A percentile compares a stretch with the other conserved stretches of the same genome.
Evolutionary conservation across 2,888 invertebrate genomes (phyloP).

Genomic region (Synergus gifuensis): DNA sequence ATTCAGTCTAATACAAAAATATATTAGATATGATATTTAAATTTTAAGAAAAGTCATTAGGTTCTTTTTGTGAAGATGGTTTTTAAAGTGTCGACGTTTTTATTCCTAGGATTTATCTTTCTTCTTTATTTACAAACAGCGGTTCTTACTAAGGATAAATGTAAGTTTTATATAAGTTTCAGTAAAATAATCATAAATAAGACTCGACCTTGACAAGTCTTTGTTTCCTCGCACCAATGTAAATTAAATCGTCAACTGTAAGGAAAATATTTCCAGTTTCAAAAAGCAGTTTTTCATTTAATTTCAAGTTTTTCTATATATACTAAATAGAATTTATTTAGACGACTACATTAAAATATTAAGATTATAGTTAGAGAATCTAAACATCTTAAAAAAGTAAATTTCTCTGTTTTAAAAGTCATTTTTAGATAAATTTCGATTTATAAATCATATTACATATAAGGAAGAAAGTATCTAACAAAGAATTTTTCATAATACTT

Average conservation of each 20-base stretch:
- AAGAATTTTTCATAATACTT: too few species aligned
- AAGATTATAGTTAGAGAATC: too few species aligned
- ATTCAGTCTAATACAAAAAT: neutral
- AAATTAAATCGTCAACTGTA: neutral
- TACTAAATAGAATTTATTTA: too few species aligned
- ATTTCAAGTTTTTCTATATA: neutral
- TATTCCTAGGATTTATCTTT: neutral
- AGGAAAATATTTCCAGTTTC: neutral
- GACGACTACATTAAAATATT: too few species aligned
- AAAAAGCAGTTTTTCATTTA: neutral
- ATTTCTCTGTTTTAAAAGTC: neutral
- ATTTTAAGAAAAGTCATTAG: neutral
- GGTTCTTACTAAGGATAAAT: slow-evolving; percentile 27
- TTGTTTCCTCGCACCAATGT: neutral
- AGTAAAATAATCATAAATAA: slow-evolving; percentile 10
- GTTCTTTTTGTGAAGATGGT: neutral
- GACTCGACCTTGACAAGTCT: neutral
- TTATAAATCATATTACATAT: neutral
- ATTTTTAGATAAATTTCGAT: neutral
- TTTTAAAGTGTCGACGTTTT: slow-evolving; percentile 9
- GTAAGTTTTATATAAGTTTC: slow-evolving; percentile 23
- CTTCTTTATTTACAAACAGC: slow-evolving; percentile 1
- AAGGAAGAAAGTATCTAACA: neutral
- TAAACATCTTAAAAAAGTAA: neutral
- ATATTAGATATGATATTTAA: neutral